Evolutionary conservation across 2,113 vertebrate species (phyloP).

Genomic region (Stomatorhinus ivindoensis): DNA sequence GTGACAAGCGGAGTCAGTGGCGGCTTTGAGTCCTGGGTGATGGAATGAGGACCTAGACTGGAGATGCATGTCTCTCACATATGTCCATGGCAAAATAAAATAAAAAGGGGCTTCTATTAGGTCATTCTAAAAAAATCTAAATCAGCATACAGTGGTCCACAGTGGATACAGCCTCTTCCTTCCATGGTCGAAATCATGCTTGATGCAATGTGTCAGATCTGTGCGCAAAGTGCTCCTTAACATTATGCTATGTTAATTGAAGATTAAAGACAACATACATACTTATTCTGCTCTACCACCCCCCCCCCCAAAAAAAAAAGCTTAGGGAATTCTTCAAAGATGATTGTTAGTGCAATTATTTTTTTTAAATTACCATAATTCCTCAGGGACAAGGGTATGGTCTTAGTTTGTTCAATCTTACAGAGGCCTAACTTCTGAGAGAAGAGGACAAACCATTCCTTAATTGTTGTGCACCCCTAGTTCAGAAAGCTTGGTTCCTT

Average conservation of each 20-base stretch:
- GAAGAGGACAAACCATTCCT: neutral
- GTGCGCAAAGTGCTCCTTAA: neutral
- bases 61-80: neutral
- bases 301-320: neutral
- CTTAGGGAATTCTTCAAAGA: conserved; percentile 11
- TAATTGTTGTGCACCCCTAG: neutral
- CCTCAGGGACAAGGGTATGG: neutral
- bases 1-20: neutral
- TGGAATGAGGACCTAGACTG: neutral
- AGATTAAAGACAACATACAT: neutral
- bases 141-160: neutral
- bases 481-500: neutral
- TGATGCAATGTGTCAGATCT: neutral
- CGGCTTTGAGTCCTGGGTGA: neutral
- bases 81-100: neutral
- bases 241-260: neutral
- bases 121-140: neutral
- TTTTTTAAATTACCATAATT: neutral
- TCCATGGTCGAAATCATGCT: neutral
- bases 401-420: neutral
- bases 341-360: neutral
- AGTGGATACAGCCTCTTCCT: neutral
- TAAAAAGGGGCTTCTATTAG: neutral
- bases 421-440: neutral
- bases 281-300: neutral